Percentiles rank a stretch among this genome's conserved stretches.
Conservation (phyloP, 2,113 vertebrate genomes). For the Mastomys natalensis region DNA sequence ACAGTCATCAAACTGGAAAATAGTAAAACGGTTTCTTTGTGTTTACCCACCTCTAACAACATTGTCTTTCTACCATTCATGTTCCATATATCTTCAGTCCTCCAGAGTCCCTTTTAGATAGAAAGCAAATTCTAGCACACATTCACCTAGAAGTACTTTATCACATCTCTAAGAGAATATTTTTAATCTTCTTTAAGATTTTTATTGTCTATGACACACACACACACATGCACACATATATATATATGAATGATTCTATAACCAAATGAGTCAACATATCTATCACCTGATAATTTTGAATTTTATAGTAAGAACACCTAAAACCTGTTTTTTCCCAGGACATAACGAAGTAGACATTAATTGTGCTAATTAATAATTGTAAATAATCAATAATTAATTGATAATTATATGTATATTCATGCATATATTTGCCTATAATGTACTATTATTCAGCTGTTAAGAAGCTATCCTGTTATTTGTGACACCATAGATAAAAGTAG, state of each 20-base stretch:
- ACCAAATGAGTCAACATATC: background rate
- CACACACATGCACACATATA: background rate
- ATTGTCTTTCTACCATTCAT: background rate
- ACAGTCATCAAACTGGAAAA: background rate
- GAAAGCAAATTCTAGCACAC: background rate
- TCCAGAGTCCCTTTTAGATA: background rate
- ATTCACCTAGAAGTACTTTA: background rate
- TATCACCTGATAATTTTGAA: background rate
- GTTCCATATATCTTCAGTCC: background rate
- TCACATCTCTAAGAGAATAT: background rate
- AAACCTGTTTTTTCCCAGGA: background rate
- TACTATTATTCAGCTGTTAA: background rate
- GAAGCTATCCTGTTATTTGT: background rate
- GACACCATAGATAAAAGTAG: background rate
- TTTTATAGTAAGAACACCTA: background rate
- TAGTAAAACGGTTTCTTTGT: background rate
- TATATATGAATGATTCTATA: background rate
- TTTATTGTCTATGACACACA: background rate
- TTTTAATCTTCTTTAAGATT: background rate
- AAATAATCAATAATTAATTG: background rate
- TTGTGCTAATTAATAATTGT: background rate
- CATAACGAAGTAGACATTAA: background rate
- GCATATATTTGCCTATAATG: no score
- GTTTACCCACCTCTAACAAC: background rate
- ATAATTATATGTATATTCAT: background rate